Evolutionary conservation across 37 sponge, comb jelly and placozoan genomes (phyloP), one percentile per base, ranked within the genome.

Genomic region (Sycon ciliatum): DNA sequence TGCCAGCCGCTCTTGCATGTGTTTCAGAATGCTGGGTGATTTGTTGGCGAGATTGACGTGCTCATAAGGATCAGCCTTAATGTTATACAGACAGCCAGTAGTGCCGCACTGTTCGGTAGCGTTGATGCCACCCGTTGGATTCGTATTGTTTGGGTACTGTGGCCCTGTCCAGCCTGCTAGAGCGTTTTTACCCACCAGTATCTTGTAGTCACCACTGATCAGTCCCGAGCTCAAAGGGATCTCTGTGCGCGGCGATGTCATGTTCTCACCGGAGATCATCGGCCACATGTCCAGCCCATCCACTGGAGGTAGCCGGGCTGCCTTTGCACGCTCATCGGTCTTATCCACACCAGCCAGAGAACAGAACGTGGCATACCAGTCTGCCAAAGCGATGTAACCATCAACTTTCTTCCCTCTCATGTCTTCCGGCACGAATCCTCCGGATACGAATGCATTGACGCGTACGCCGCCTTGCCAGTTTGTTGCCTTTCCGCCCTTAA

Each of bases 361-460:
- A 61, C 74, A 73, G 28, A 73, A 73, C 34, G 56, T 57, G 20
- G 55, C 73, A 56, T 71, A 57, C 55, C 55, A 71, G 36, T 71
- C 56, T 18, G 56, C 28, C 58, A 75, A 1, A 35, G 65, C 71
- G 28, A 81, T 73, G 34, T 56, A 39, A 4, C 38, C 68, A 4
- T 76, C 69, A 9, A 65, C 66, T 69, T 67, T 75, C 38, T 81
- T 49, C 23, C 70, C 74, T 11, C 76, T 57, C 76, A 77, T 76
- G 0, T 1, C 1, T n/a, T 77, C 58, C 26, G 71, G 70, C 30
- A 76, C 61, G n/a, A 71, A 6, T 20, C 55, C 56, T 26, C 30
- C 27, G 34, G 76, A 75, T 9, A 68, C 76, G 65, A 67, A 67
- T 23, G 35, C 75, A 54, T 67, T 42, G 27, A 67, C 55, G 32